Percentiles rank a stretch among this genome's conserved stretches.
phyloP scores from a whole-genome alignment of 1,140 invertebrate genomes.

The Rhyacophila brunnea region DNA sequence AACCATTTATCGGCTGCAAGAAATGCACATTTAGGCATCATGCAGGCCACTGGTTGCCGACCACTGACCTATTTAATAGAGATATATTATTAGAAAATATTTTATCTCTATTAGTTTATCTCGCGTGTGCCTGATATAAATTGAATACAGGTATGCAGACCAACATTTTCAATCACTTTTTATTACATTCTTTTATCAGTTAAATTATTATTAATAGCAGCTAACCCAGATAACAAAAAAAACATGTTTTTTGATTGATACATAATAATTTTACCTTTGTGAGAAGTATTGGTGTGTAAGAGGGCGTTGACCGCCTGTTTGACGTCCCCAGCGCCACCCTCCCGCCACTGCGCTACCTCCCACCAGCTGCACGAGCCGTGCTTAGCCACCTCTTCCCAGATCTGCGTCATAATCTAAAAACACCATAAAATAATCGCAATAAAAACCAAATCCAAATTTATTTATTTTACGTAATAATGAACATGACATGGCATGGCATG shows the following conservation, averaged over 20 bases:
- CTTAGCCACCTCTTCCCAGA: conserved; percentile 51
- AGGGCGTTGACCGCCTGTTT: conserved; percentile 30
- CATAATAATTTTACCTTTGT: conserved; percentile 19
- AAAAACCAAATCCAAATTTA: background rate
- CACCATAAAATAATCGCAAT: background rate
- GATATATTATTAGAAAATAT: no score
- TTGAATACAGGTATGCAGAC: no score
- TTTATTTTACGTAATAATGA: background rate
- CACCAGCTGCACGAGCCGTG: conserved; percentile 44
- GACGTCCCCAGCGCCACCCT: conserved; percentile 28
- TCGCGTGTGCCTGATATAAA: no score
- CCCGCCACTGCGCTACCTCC: conserved; percentile 41
- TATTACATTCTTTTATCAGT: no score
- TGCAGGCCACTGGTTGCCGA: no score
- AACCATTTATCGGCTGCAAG: no score
- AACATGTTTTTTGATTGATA: background rate
- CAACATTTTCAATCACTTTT: background rate
- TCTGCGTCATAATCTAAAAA: conserved; percentile 61
- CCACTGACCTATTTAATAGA: no score
- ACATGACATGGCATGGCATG: no score
- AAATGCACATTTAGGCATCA: no score
- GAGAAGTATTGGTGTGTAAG: conserved; percentile 13
- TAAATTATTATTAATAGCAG: no score
- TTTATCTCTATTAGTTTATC: no score
- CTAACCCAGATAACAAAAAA: background rate